A percentile compares a stretch with the other conserved stretches of the same genome.
phyloP scores from a whole-genome alignment of 2,797 vertebrate species.

The Aplochiton taeniatus region DNA sequence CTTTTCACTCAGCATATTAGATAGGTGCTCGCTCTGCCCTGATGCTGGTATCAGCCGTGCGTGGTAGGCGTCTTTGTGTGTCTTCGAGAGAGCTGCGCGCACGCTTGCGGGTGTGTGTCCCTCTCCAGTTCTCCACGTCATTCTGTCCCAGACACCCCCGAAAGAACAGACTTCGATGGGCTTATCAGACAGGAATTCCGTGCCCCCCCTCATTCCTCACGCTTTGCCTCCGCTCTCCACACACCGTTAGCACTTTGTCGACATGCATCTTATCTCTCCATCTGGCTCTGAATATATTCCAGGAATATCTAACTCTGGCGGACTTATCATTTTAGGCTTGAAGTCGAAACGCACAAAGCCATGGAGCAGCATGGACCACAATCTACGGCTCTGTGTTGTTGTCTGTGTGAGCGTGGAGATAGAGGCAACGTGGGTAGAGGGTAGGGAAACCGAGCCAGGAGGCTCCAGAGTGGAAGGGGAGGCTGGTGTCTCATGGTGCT shows the following conservation, averaged over 20 bases:
- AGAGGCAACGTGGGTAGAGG: neutral
- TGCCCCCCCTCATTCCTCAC: slow-evolving; percentile 20
- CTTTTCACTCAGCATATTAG: slow-evolving; percentile 79
- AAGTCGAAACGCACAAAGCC: slow-evolving; percentile 21
- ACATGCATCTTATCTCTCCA: slow-evolving; percentile 45
- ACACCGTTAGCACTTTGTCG: slow-evolving; percentile 31
- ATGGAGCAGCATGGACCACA: slow-evolving; percentile 26
- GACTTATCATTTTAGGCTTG: slow-evolving; percentile 32
- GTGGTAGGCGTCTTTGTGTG: slow-evolving; percentile 21
- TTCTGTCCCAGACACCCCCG: slow-evolving; percentile 25
- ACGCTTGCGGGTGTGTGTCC: slow-evolving; percentile 26
- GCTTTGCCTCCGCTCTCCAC: neutral
- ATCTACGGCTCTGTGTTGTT: slow-evolving; percentile 21
- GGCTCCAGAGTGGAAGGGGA: no score
- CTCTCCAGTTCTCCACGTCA: slow-evolving; percentile 28
- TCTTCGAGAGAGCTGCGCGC: neutral
- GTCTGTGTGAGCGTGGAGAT: slow-evolving; percentile 13
- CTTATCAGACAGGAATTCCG: slow-evolving; percentile 65
- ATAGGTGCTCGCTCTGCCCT: slow-evolving; percentile 64
- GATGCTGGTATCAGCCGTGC: slow-evolving; percentile 75
- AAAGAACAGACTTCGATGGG: slow-evolving; percentile 38
- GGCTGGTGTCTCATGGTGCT: neutral
- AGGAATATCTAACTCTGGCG: slow-evolving; percentile 22
- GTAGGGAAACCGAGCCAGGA: neutral
- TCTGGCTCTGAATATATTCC: slow-evolving; percentile 53